Evolutionary conservation across 2,113 vertebrate species (phyloP).

Genomic region (Athene noctua): DNA sequence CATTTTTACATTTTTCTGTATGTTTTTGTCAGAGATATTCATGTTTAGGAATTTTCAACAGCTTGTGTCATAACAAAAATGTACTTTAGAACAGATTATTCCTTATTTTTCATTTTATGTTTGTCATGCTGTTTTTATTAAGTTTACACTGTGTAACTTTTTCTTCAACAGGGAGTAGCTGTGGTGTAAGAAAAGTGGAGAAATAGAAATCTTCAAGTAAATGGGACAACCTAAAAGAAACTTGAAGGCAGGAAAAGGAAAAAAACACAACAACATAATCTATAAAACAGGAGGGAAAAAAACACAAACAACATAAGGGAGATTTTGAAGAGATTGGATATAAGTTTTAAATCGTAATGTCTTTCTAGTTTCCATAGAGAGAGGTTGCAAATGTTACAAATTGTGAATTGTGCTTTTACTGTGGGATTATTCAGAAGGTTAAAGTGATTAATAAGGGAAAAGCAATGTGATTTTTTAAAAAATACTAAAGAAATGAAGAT

Average conservation of each 20-base stretch:
- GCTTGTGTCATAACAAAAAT: neutral
- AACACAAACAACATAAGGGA: neutral
- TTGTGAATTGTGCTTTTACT: neutral
- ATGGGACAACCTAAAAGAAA: neutral
- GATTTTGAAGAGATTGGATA: neutral
- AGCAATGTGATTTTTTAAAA: neutral
- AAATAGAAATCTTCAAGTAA: neutral
- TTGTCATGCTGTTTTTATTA: neutral
- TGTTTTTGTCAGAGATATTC: neutral
- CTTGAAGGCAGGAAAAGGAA: neutral
- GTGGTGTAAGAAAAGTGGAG: neutral
- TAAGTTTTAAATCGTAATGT: neutral
- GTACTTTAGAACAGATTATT: neutral
- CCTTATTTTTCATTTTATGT: neutral
- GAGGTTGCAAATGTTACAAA: neutral
- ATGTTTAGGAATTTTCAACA: neutral
- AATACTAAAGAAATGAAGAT: neutral
- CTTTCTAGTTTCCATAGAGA: neutral
- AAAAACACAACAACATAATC: neutral
- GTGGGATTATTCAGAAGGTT: neutral
- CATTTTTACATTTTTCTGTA: neutral
- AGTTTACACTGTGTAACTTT: neutral
- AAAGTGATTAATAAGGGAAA: neutral
- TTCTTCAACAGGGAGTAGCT: neutral
- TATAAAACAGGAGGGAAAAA: neutral